These are phyloP conservation scores for Meloe dianella DNA, from an alignment of 2,888 invertebrate genomes.

Conservation along the genomic window DNA sequence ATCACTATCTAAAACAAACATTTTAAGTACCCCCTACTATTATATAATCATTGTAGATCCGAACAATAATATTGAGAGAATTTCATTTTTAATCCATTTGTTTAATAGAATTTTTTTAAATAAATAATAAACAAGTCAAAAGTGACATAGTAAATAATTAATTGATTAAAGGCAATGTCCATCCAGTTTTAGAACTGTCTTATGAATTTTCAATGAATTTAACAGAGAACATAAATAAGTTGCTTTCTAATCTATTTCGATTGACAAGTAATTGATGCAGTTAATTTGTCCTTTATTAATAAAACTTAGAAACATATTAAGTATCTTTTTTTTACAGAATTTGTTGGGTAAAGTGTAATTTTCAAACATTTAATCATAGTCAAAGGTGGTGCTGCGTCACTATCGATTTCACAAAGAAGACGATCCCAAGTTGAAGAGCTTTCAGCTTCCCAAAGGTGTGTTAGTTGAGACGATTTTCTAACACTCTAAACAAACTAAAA, in stretches of 20 bases:
- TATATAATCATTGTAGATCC: too few relatives aligned
- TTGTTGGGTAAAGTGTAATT: not conserved
- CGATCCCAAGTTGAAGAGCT: not conserved
- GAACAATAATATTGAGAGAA: too few relatives aligned
- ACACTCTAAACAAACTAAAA: conserved; percentile 10
- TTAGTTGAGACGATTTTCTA: conserved; percentile 13
- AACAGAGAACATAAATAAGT: not conserved
- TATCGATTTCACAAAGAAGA: conserved; percentile 29
- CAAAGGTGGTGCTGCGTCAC: conserved; percentile 7
- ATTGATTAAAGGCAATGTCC: not conserved
- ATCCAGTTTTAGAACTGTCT: not conserved
- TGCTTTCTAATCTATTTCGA: not conserved
- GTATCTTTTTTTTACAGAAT: too few relatives aligned
- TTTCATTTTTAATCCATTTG: too few relatives aligned
- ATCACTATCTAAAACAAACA: not conserved
- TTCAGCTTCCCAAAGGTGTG: not conserved
- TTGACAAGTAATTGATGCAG: too few relatives aligned
- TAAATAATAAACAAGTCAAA: too few relatives aligned
- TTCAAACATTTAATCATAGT: conserved; percentile 21
- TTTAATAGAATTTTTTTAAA: too few relatives aligned
- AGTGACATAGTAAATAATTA: too few relatives aligned
- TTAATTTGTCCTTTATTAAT: too few relatives aligned
- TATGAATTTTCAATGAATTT: not conserved
- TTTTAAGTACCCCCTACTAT: too few relatives aligned
- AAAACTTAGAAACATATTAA: too few relatives aligned